These are phyloP conservation scores for Ophioninae sp. DNA, from an alignment of 2,888 invertebrate species.

Conservation along the genomic window DNA sequence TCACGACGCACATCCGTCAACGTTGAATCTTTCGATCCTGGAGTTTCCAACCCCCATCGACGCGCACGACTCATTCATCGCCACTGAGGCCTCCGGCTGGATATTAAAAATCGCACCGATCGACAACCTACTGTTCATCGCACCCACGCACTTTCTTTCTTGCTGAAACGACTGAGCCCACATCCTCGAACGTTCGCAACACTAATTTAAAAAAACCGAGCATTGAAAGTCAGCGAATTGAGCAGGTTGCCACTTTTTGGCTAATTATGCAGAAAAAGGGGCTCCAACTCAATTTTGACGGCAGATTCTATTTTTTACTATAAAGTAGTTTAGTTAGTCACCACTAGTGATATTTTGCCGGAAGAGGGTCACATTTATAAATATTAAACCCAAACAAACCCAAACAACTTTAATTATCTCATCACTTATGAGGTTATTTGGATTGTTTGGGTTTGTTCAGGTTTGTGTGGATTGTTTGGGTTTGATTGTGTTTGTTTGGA, in stretches of 20 bases:
- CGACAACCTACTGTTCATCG: background rate
- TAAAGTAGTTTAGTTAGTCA: too few species aligned
- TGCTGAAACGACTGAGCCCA: background rate
- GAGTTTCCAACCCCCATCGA: conserved; percentile 68
- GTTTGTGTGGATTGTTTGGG: too few species aligned
- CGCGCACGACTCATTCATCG: conserved; percentile 74
- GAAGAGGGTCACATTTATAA: too few species aligned
- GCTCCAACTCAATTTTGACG: too few species aligned
- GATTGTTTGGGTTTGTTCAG: too few species aligned
- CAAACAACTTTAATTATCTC: too few species aligned
- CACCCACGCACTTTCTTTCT: background rate
- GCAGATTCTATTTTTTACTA: too few species aligned
- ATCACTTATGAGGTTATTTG: too few species aligned
- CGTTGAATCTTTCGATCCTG: conserved; percentile 65
- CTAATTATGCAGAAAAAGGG: too few species aligned
- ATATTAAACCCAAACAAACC: too few species aligned
- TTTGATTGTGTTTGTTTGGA: too few species aligned
- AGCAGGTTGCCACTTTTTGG: background rate
- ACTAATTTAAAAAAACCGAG: background rate
- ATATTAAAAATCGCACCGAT: background rate
- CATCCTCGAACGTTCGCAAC: background rate
- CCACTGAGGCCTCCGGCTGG: conserved; percentile 33
- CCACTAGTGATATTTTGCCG: too few species aligned
- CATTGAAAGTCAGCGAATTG: background rate
- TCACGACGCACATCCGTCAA: conserved; percentile 72